Evolutionary conservation across 2,797 vertebrate species (phyloP).

Genomic region (Sciurus vulgaris): DNA sequence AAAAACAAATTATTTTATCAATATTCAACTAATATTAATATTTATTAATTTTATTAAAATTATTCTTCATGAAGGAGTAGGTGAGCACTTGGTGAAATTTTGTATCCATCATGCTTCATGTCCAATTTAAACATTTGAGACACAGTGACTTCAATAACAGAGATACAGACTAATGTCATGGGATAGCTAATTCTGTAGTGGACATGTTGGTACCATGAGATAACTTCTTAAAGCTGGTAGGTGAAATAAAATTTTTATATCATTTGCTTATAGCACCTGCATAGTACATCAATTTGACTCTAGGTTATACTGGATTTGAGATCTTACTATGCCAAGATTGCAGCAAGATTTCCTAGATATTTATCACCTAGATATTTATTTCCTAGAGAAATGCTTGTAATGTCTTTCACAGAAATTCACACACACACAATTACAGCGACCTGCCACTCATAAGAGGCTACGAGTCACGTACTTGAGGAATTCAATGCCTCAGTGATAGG

Average conservation of each 20-base stretch:
- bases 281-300: slow-evolving; percentile 73
- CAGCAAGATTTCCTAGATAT: slow-evolving; percentile 89
- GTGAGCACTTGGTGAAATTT: not conserved
- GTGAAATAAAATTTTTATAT: slow-evolving; percentile 6
- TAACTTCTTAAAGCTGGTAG: not conserved
- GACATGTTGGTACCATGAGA: not conserved
- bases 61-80: no score
- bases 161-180: not conserved
- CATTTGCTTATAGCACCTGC: slow-evolving; percentile 59
- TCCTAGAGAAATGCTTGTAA: slow-evolving; percentile 89
- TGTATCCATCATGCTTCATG: not conserved
- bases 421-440: slow-evolving; percentile 80
- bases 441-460: slow-evolving; percentile 80
- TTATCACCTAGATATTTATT: slow-evolving; percentile 90
- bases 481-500: slow-evolving; percentile 84
- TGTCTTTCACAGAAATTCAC: slow-evolving; percentile 82
- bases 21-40: no score
- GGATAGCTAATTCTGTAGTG: not conserved
- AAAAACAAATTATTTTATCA: not conserved
- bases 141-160: slow-evolving; percentile 2
- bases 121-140: slow-evolving; percentile 73
- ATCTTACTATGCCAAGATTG: slow-evolving; percentile 86
- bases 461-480: slow-evolving; percentile 85
- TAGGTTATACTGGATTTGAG: slow-evolving; percentile 77
- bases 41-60: no score